Evolutionary conservation across 2,113 vertebrate genomes (phyloP), one percentile per base, ranked within the genome.

Genomic region (Pelusios castaneus): DNA sequence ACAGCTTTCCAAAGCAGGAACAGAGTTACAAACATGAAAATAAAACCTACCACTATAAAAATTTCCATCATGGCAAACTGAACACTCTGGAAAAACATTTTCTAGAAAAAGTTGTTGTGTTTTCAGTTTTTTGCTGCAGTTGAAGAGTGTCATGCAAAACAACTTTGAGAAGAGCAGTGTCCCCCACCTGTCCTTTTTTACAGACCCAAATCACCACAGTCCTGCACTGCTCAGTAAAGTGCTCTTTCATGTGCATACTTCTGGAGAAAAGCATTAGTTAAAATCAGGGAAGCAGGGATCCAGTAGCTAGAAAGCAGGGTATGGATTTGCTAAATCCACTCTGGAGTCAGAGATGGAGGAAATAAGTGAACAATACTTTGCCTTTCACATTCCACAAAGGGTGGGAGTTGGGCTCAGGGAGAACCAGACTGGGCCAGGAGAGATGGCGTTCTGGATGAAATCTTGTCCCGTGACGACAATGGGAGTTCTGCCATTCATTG

Each of bases 191-290:
- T 38, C n/a, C 21, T 89, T 85, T 82, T 67, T 43, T 86, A 93
- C 8, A 83, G 79, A 83, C 70, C 87, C 86, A 91, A 86, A 63
- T 52, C 73, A 29, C 93, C 88, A 82, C 82, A 70, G 63, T 93
- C 94, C 94, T 83, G 91, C 79, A 92, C 89, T 96, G 94, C 91
- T 95, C 91, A 90, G 85, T 97, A 97, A 97, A 97, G 97, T 97
- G 97, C 97, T 82, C 87, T 97, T 93, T 96, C 92, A 95, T 90
- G 96, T 97, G 96, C 97, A 97, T 96, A 75, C 96, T 93, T 95
- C 93, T 89, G 88, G 92, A 89, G 76, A 63, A 31, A 78, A 80
- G 80, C 49, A 55, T 88, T 92, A 78, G 88, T 94, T 89, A 67
- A 94, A 60, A 82, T 92, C 55, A 95, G 96, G 92, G 94, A 93